Percentiles rank a stretch among this genome's conserved stretches.
phyloP scores from a whole-genome alignment of 2,113 vertebrate species.

The Hymenochirus boettgeri region DNA sequence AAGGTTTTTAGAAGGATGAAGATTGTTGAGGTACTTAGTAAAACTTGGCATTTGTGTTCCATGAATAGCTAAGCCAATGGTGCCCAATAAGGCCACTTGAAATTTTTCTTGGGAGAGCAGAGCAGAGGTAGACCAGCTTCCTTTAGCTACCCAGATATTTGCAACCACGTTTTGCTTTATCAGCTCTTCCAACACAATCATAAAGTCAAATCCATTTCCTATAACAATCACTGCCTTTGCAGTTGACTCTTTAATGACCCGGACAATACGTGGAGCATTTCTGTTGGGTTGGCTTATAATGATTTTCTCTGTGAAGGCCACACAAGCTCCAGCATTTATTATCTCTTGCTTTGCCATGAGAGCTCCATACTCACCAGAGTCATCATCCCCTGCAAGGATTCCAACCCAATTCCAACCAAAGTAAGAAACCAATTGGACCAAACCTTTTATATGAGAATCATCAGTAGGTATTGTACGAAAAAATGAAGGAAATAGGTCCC shows the following conservation, averaged over 20 bases:
- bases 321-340: slow-evolving; percentile 26
- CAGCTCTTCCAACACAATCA: slow-evolving; percentile 32
- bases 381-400: slow-evolving; percentile 26
- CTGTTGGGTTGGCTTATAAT: not conserved
- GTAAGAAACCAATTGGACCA: slow-evolving; percentile 28
- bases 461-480: slow-evolving; percentile 60
- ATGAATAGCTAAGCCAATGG: slow-evolving; percentile 28
- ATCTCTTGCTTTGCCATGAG: slow-evolving; percentile 25
- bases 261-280: not conserved
- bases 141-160: slow-evolving; percentile 37
- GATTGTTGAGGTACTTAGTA: slow-evolving; percentile 7
- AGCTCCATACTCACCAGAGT: slow-evolving; percentile 28
- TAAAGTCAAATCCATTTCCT: slow-evolving; percentile 20
- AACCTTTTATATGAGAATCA: slow-evolving; percentile 36
- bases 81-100: slow-evolving; percentile 16
- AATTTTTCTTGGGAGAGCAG: slow-evolving; percentile 9
- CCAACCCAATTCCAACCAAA: slow-evolving; percentile 45
- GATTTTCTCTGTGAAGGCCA: slow-evolving; percentile 31
- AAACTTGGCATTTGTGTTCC: slow-evolving; percentile 34
- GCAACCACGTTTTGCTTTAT: slow-evolving; percentile 15
- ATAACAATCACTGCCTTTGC: slow-evolving; percentile 36
- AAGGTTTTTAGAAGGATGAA: slow-evolving; percentile 5
- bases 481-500: slow-evolving; percentile 45
- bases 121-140: slow-evolving; percentile 26
- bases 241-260: slow-evolving; percentile 18